Conservation (phyloP, 2,888 invertebrate genomes). For the Andrena dorsata region DNA sequence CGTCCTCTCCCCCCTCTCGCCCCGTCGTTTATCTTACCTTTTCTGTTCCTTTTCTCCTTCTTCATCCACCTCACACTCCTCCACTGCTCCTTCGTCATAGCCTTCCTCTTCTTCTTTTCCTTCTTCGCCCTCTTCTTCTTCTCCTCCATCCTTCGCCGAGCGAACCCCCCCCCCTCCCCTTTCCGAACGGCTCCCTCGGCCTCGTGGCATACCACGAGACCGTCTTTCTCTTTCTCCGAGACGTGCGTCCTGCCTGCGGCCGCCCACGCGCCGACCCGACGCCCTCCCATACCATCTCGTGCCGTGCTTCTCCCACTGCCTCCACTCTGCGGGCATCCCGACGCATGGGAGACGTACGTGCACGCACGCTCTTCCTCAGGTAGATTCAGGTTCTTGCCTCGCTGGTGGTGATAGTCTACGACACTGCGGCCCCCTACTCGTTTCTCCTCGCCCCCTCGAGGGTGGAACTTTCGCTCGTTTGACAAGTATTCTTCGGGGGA, state of each 20-base stretch:
- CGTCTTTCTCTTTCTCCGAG: slow-evolving; percentile 74
- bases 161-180: slow-evolving; percentile 28
- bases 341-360: slow-evolving; percentile 72
- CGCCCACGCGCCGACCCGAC: slow-evolving; percentile 85
- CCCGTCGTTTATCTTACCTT: slow-evolving; percentile 52
- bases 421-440: slow-evolving; percentile 3
- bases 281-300: slow-evolving; percentile 79
- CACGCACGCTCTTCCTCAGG: slow-evolving; percentile 54
- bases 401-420: slow-evolving; percentile 45
- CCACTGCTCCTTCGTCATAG: slow-evolving; percentile 39
- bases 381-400: slow-evolving; percentile 45
- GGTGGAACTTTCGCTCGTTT: slow-evolving; percentile 39
- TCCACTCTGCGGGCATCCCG: slow-evolving; percentile 56
- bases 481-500: slow-evolving; percentile 34
- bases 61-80: slow-evolving; percentile 39
- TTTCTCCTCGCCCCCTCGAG: background rate
- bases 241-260: slow-evolving; percentile 85
- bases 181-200: slow-evolving; percentile 61
- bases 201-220: slow-evolving; percentile 68
- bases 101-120: slow-evolving; percentile 29
- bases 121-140: slow-evolving; percentile 31
- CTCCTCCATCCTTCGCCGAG: background rate
- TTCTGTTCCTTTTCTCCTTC: slow-evolving; percentile 36
- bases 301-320: slow-evolving; percentile 74
- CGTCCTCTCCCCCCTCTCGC: slow-evolving; percentile 28